A percentile compares a stretch with the other conserved stretches of the same genome.
Conservation (phyloP, 2,888 invertebrate species). For the Nomada hirtipes region DNA sequence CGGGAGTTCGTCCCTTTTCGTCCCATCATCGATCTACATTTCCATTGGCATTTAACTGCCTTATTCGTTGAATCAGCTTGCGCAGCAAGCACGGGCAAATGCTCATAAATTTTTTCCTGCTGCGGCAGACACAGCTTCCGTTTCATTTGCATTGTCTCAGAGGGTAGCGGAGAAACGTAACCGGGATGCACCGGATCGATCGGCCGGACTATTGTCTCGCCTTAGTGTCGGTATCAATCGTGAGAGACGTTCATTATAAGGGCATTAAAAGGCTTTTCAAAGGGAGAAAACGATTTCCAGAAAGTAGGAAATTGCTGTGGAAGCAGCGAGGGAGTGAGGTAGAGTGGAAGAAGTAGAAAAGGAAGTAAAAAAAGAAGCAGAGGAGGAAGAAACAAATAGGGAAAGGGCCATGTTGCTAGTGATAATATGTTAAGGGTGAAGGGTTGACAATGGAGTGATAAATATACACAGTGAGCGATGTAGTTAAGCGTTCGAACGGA, state of each 20-base stretch:
- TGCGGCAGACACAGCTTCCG: constrained; percentile 36
- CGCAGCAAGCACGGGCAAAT: constrained; percentile 38
- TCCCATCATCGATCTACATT: constrained; percentile 21
- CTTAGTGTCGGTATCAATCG: constrained; percentile 50
- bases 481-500: no score
- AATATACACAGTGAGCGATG: no score
- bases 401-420: background rate
- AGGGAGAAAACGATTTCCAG: constrained; percentile 29
- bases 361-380: background rate
- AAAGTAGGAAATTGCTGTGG: constrained; percentile 40
- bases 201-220: constrained; percentile 53
- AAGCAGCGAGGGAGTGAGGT: background rate
- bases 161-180: constrained; percentile 17
- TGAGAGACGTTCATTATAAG: constrained; percentile 52
- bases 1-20: background rate
- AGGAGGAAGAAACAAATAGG: background rate
- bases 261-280: constrained; percentile 52
- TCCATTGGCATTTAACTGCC: constrained; percentile 28
- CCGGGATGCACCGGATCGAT: constrained; percentile 47
- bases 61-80: constrained; percentile 34
- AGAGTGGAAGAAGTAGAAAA: background rate
- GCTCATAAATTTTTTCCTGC: constrained; percentile 55
- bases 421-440: background rate
- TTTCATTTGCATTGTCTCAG: constrained; percentile 48
- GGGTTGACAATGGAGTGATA: background rate